phyloP scores from a whole-genome alignment of 2,888 invertebrate genomes.

The Andrena fulva region DNA sequence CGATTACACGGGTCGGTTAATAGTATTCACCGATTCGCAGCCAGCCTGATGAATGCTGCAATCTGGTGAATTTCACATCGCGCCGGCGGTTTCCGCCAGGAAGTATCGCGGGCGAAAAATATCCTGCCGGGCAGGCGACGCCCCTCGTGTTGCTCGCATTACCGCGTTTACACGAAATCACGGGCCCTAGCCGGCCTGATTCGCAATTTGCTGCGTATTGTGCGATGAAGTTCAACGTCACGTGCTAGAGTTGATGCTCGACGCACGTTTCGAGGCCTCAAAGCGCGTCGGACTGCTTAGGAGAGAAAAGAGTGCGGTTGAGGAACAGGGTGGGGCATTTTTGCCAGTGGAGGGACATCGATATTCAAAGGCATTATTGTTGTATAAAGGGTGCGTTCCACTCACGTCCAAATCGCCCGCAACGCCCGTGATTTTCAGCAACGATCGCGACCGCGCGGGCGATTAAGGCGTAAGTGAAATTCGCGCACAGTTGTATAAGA shows the following conservation, averaged over 20 bases:
- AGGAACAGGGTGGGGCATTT: not conserved
- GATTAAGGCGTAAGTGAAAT: no score
- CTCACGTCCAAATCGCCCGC: no score
- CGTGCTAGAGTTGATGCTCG: not conserved
- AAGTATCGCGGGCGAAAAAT: slow-evolving; percentile 43
- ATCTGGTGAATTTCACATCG: slow-evolving; percentile 26
- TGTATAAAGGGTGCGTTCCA: no score
- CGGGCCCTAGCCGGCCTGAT: slow-evolving; percentile 35
- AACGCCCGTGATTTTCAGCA: no score
- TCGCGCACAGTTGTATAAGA: no score
- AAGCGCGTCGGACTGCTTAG: no score
- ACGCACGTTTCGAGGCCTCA: not conserved
- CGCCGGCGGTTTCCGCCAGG: slow-evolving; percentile 23
- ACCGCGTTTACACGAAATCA: slow-evolving; percentile 54
- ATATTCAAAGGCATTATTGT: no score
- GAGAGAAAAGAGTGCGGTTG: not conserved
- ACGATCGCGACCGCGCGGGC: no score
- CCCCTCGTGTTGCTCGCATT: slow-evolving; percentile 32
- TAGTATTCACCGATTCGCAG: slow-evolving; percentile 46
- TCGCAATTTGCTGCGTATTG: slow-evolving; percentile 53
- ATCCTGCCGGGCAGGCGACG: not conserved
- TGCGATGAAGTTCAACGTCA: slow-evolving; percentile 15
- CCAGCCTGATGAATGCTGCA: slow-evolving; percentile 63
- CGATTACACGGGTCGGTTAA: slow-evolving; percentile 64
- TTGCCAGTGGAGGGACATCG: no score